These are phyloP conservation scores for Halyomorpha halys DNA, from an alignment of 1,140 invertebrate species.

Conservation along the genomic window DNA sequence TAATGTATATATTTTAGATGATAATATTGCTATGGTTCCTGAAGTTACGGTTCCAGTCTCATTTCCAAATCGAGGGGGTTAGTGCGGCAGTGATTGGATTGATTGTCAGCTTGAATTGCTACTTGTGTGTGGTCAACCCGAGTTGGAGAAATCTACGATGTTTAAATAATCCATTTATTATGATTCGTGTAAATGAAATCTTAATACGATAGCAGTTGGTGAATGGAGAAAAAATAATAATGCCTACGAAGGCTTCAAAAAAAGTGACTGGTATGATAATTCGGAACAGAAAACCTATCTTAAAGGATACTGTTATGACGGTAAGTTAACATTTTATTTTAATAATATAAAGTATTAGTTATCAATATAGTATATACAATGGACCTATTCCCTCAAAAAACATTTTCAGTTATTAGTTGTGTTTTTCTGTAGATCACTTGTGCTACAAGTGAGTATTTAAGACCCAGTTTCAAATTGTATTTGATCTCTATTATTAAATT, in stretches of 20 bases:
- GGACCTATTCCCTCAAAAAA: background rate
- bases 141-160: constrained; percentile 1
- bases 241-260: constrained; percentile 47
- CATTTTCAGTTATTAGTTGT: too few relatives aligned
- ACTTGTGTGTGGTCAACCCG: background rate
- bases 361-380: background rate
- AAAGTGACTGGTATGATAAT: constrained; percentile 57
- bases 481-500: too few relatives aligned
- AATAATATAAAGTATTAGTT: background rate
- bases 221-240: constrained; percentile 34
- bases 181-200: background rate
- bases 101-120: constrained; percentile 14
- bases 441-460: too few relatives aligned
- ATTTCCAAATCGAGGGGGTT: background rate
- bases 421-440: too few relatives aligned
- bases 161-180: background rate
- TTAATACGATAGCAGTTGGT: background rate
- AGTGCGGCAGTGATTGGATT: constrained; percentile 18
- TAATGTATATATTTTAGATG: too few relatives aligned
- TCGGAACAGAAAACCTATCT: constrained; percentile 56
- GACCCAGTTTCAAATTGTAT: too few relatives aligned
- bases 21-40: too few relatives aligned
- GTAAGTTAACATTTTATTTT: constrained; percentile 39
- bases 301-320: constrained; percentile 61
- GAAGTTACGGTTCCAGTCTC: too few relatives aligned